Evolutionary conservation across 2,797 vertebrate genomes (phyloP), one percentile per base, ranked within the genome.

Genomic region (Chiroxiphia lanceolata): DNA sequence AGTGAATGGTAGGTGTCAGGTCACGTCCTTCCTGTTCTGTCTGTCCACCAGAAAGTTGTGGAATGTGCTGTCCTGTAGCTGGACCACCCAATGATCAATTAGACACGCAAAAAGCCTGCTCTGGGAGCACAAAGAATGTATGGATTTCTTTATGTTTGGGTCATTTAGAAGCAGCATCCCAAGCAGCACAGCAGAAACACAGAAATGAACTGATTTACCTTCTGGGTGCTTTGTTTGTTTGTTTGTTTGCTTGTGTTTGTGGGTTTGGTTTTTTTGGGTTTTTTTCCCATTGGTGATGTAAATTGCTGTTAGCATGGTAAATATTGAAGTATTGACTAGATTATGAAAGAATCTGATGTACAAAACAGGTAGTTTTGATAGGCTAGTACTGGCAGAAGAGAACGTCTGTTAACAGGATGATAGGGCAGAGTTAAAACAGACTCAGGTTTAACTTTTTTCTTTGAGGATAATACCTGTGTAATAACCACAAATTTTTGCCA

Each of bases 71-170:
- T 80, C 14, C 0, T 40, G 34, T 91, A 69, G 47, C 40, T 84
- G 63, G 70, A 90, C 74, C 51, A 87, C 80, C 38, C 78, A 83
- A 3, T 3, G 8, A 70, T 72, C 54, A 65, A n/a, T 70, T 29
- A 45, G 21, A 33, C 15, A 13, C 89, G 36, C 63, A 65, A 44
- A 82, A 93, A 36, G 1, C 7, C 1, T 68, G 31, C 25, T 65
- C 27, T 47, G 34, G 23, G 6, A 72, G 16, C 23, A 79, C 6
- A 69, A 61, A 83, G 57, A 36, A 2, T 1, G 0, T 69, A 38
- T 38, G 23, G n/a, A 36, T 89, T 84, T 83, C 92, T 96, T 97
- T 93, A 75, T 94, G 29, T 76, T 84, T 82, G 33, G 3, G 48
- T 87, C 64, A 76, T 76, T 76, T 64, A 29, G 61, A 78, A 93